phyloP scores from a whole-genome alignment of 1,140 invertebrate species.

The Pseudomyrmex pallidus region DNA sequence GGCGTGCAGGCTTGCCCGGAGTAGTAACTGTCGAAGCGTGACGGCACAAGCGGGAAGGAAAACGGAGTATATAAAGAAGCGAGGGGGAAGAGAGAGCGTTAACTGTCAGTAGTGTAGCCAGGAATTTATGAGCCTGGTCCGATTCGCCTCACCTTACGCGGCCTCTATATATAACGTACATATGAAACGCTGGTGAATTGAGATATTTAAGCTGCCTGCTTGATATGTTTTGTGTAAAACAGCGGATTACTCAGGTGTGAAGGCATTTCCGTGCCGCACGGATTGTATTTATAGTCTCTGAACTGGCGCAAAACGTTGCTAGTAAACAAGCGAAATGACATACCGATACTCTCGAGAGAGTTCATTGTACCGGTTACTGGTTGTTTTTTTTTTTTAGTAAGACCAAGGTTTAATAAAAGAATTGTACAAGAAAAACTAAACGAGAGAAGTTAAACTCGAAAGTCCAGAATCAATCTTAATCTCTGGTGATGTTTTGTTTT shows the following conservation, averaged over 20 bases:
- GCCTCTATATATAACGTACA: neutral
- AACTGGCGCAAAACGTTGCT: neutral
- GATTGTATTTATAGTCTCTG: neutral
- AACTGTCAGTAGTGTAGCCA: constrained; percentile 51
- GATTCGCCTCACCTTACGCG: neutral
- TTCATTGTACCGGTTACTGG: neutral
- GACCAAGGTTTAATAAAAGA: too few species aligned
- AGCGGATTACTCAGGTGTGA: neutral
- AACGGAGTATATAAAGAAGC: neutral
- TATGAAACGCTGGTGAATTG: constrained; percentile 1
- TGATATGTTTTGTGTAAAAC: neutral
- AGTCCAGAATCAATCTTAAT: too few species aligned
- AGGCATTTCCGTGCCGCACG: constrained; percentile 14
- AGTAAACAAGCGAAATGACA: neutral
- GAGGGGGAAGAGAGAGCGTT: constrained; percentile 12
- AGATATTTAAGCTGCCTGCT: constrained; percentile 32
- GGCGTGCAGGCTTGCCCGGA: constrained; percentile 46
- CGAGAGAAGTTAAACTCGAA: too few species aligned
- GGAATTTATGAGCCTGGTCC: constrained; percentile 16
- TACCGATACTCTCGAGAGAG: neutral
- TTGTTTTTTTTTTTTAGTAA: too few species aligned
- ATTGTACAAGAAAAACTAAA: too few species aligned
- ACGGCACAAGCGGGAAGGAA: constrained; percentile 17
- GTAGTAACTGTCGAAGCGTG: constrained; percentile 58
- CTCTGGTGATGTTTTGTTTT: too few species aligned